phyloP scores from a whole-genome alignment of 2,888 invertebrate species.

The Sycophila texana region DNA sequence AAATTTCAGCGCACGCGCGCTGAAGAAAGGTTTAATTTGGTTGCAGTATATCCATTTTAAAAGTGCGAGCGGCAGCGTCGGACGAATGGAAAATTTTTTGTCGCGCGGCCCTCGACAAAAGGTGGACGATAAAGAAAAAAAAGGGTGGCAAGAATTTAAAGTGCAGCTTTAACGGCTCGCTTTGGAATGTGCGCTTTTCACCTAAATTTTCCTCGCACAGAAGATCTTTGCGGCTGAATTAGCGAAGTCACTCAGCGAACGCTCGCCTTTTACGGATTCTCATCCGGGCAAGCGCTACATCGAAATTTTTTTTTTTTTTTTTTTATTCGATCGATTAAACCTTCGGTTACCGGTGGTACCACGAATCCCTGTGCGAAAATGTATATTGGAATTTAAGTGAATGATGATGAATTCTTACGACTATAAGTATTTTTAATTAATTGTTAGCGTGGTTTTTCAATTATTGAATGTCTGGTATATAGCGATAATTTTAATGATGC shows the following conservation, averaged over 20 bases:
- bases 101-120: neutral
- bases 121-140: neutral
- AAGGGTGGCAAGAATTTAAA: constrained; percentile 10
- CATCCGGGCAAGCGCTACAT: neutral
- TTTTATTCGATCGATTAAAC: neutral
- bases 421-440: too few relatives aligned
- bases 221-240: neutral
- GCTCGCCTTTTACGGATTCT: neutral
- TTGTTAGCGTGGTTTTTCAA: too few relatives aligned
- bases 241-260: neutral
- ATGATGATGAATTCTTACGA: too few relatives aligned
- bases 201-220: constrained; percentile 9
- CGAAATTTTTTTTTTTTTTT: neutral
- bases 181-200: neutral
- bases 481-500: too few relatives aligned
- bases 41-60: too few relatives aligned
- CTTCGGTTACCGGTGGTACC: too few relatives aligned
- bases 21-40: too few relatives aligned
- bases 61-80: too few relatives aligned
- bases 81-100: too few relatives aligned
- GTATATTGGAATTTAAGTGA: neutral
- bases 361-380: neutral
- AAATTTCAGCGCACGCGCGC: neutral
- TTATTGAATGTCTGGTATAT: too few relatives aligned
- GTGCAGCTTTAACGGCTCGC: constrained; percentile 25